Evolutionary conservation across 2,797 vertebrate species (phyloP), one percentile per base, ranked within the genome.

Genomic region (Podarcis siculus): DNA sequence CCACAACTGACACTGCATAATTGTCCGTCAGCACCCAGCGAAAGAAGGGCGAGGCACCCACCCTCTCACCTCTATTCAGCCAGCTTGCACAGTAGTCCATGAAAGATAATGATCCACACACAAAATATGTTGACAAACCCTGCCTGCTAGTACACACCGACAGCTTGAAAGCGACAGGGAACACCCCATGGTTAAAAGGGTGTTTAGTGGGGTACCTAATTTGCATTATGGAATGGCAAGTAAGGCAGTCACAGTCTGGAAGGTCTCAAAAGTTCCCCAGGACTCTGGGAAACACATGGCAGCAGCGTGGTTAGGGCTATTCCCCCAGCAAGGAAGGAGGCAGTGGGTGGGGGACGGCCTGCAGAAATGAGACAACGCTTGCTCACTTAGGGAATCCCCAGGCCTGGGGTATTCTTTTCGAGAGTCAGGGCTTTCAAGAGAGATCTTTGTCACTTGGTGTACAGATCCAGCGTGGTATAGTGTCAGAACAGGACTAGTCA

Each of bases 211-310:
- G 5, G 37, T 2, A 6, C 8, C 32, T 58, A 32, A 78, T 66
- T 32, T 66, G 19, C 19, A 86, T 55, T 69, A 27, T 19, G 35
- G 7, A 6, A 82, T 81, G 45, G 49, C 55, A 81, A n/a, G 17
- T 55, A 79, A 32, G 30, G 85, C 15, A 80, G 3, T 69, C 9
- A 37, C 49, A 21, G 25, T 7, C 25, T 35, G n/a, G n/a, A 39
- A 61, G 71, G 58, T 23, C 76, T 86, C 58, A 80, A 69, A 64
- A 77, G 42, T 81, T 82, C 88, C 83, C 66, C 82, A 72, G n/a
- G 30, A 30, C 15, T 39, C 27, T 75, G 15, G 32, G 32, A 13
- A 55, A 21, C 17, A 79, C 10, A 42, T 42, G 42, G 42, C 42
- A 42, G 42, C 42, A 42, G 42, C 8, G 42, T 42, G 42, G 42